Conservation (phyloP, 2,797 vertebrate genomes). For the Brotula barbata region DNA sequence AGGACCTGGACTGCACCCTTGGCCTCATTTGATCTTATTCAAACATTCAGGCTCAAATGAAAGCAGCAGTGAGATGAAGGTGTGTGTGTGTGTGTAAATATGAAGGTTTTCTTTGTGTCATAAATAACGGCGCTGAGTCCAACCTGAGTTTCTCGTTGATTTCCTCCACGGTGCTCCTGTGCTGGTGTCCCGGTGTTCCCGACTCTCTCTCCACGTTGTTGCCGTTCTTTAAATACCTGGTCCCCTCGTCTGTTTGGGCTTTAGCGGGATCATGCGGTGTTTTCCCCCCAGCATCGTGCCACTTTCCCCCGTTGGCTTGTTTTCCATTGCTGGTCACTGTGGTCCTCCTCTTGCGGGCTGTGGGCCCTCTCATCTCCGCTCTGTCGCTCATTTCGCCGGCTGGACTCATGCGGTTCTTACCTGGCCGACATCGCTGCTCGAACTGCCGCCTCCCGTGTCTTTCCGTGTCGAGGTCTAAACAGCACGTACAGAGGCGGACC, state of each 20-base stretch:
- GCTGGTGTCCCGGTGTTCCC: slow-evolving; percentile 28
- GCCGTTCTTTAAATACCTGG: slow-evolving; percentile 21
- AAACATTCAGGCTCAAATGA: not conserved
- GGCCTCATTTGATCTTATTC: not conserved
- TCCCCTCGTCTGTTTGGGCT: slow-evolving; percentile 29
- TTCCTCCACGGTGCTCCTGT: slow-evolving; percentile 60
- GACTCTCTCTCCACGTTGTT: slow-evolving; percentile 41
- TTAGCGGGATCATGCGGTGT: slow-evolving; percentile 27
- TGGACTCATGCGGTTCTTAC: slow-evolving; percentile 28
- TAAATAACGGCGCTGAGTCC: no score
- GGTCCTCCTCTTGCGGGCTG: slow-evolving; percentile 71
- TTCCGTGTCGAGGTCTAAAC: not conserved
- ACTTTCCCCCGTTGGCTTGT: slow-evolving; percentile 68
- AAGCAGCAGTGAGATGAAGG: not conserved
- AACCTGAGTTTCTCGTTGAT: slow-evolving; percentile 73
- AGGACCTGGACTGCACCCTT: not conserved
- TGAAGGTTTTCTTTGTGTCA: no score
- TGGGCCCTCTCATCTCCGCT: slow-evolving; percentile 66
- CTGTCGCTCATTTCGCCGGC: slow-evolving; percentile 74
- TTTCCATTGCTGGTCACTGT: slow-evolving; percentile 66
- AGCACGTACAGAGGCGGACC: no score
- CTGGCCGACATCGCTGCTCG: slow-evolving; percentile 42
- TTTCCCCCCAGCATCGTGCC: slow-evolving; percentile 45
- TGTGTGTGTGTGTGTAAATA: no score
- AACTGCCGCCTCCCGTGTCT: not conserved